A percentile compares a stretch with the other conserved stretches of the same genome.
phyloP scores from a whole-genome alignment of 1,140 invertebrate genomes.

The Myzus persicae region DNA sequence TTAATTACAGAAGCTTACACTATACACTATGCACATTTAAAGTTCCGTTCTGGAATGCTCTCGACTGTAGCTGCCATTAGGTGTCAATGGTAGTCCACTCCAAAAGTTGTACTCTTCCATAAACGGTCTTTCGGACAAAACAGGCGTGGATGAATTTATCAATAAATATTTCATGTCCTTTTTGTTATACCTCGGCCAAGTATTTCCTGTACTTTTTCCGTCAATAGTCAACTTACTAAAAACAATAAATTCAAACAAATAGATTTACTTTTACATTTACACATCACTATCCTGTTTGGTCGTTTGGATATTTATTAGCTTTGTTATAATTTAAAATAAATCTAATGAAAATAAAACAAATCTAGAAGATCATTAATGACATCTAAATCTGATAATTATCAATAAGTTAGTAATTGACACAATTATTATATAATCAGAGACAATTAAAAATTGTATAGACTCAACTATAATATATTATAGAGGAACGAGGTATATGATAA shows the following conservation, averaged over 20 bases:
- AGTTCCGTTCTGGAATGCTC: neutral
- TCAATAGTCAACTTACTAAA: conserved; percentile 19
- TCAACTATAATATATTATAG: too few relatives aligned
- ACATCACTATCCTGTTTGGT: neutral
- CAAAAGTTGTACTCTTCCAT: conserved; percentile 4
- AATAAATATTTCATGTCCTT: conserved; percentile 28
- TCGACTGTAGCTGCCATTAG: neutral
- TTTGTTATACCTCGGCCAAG: conserved; percentile 1
- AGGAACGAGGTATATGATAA: too few relatives aligned
- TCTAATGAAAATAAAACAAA: neutral
- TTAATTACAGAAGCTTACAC: neutral
- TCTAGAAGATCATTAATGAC: neutral
- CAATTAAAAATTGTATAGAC: too few relatives aligned
- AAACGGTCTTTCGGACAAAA: neutral
- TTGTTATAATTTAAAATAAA: neutral
- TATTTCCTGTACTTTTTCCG: neutral
- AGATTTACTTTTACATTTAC: neutral
- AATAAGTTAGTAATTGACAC: neutral
- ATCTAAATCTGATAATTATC: neutral
- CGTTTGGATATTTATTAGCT: too few relatives aligned
- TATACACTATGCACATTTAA: neutral
- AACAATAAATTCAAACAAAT: neutral
- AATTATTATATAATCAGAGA: neutral
- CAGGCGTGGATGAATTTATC: neutral
- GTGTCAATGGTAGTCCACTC: neutral